A percentile compares a stretch with the other conserved stretches of the same genome.
Conservation (phyloP, 2,113 vertebrate species). For the Carettochelys insculpta region DNA sequence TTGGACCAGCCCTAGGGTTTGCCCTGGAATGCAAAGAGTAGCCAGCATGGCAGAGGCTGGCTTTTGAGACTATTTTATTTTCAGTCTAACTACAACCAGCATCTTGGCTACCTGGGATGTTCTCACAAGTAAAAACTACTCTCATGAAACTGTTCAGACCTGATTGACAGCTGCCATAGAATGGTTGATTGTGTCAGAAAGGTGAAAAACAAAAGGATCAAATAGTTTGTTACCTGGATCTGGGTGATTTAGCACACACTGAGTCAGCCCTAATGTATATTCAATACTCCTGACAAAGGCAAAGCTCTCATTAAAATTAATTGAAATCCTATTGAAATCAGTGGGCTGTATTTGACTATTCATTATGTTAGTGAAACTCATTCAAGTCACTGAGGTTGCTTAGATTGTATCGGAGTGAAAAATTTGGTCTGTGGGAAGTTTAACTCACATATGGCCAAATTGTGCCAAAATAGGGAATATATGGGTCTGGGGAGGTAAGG, state of each 20-base stretch:
- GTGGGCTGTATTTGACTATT: not conserved
- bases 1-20: not conserved
- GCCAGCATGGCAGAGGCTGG: not conserved
- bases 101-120: not conserved
- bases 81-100: not conserved
- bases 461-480: not conserved
- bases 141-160: not conserved
- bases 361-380: not conserved
- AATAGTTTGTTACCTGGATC: not conserved
- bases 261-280: not conserved
- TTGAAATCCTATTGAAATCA: not conserved
- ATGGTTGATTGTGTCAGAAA: not conserved
- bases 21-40: not conserved
- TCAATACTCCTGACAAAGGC: not conserved
- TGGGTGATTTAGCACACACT: not conserved
- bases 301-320: not conserved
- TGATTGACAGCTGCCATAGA: not conserved
- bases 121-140: not conserved
- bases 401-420: not conserved
- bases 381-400: not conserved
- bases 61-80: not conserved
- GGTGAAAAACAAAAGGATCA: not conserved
- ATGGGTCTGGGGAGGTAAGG: not conserved
- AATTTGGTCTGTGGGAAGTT: not conserved
- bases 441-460: not conserved